Base-by-base conservation (phyloP, 2,113 vertebrate species). In the Scomber scombrus region DNA sequence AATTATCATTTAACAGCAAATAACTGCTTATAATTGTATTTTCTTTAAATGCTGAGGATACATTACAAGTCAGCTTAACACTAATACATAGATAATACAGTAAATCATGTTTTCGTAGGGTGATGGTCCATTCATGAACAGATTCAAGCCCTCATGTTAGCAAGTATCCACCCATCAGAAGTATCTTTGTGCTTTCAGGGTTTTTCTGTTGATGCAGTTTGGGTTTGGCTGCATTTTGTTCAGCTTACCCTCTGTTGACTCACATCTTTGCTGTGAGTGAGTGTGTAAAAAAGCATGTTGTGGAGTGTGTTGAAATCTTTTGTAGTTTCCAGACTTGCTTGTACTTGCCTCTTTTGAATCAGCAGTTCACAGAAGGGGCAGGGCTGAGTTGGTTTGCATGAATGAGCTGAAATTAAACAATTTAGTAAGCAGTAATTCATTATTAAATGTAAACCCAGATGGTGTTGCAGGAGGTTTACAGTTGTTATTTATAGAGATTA, bases 61-160 rank as follows among this genome's bases (percentile, higher is more conserved):
- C 13, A 14, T 61, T 55, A 56, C 55, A 43, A 55, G 45, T 21
- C 9, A 23, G 55, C 26, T 67, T 74, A 11, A 9, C 26, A 19
- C 21, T 49, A 54, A 71, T 81, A 43, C 60, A 78, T 84, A 14
- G 67, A 5, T 58, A 46, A 71, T 52, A 40, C 4, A 58, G 47
- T 14, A 23, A 51, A 56, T 34, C 21, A 11, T 66, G 26, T 55
- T 55, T 56, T 45, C 18, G 58, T 14, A 29, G 18, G 57, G 21
- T 13, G 4, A 46, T 65, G 11, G 34, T 75, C 43, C 11, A 55
- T 78, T 51, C 75, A 78, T 3, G 50, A 31, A 5, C 54, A 60
- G 13, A 56, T 23, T 56, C 23, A 56, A 72, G 29, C 68, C 26
- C 12, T 19, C 4, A 29, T 71, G 18, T 78, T 46, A 60, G 15